A percentile compares a stretch with the other conserved stretches of the same genome.
phyloP scores from a whole-genome alignment of 2,888 invertebrate species.

The Disparrhopalites patrizii region DNA sequence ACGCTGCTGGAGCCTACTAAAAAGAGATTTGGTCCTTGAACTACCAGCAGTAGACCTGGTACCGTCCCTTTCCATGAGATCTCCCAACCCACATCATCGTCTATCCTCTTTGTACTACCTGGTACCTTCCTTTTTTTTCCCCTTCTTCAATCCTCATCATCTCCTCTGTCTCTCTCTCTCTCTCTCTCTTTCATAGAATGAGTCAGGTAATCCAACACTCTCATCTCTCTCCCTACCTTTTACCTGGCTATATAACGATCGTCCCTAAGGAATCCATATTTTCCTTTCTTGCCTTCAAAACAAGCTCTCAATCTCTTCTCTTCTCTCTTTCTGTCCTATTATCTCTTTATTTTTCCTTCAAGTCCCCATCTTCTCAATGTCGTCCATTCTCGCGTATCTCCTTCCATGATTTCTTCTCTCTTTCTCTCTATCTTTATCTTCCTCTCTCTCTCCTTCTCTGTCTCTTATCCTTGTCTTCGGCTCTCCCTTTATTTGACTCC shows the following conservation, averaged over 20 bases:
- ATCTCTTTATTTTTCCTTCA: not conserved
- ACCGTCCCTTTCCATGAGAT: slow-evolving; percentile 17
- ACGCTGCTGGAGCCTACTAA: slow-evolving; percentile 47
- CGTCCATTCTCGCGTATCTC: too few species aligned
- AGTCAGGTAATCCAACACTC: slow-evolving; percentile 5
- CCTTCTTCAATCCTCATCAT: too few species aligned
- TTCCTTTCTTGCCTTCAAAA: too few species aligned
- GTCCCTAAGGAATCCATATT: too few species aligned
- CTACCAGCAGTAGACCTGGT: slow-evolving; percentile 34
- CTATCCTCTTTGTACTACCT: slow-evolving; percentile 17
- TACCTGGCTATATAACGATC: too few species aligned
- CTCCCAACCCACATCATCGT: slow-evolving; percentile 26
- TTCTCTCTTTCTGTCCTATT: not conserved
- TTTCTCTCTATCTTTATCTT: too few species aligned
- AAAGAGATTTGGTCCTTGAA: slow-evolving; percentile 48
- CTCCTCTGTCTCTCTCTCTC: slow-evolving; percentile 2
- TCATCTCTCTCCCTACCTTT: not conserved
- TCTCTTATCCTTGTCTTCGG: too few species aligned
- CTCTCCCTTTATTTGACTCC: too few species aligned
- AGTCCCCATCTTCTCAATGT: not conserved
- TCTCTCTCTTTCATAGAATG: not conserved
- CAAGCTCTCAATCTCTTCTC: not conserved
- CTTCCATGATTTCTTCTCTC: too few species aligned
- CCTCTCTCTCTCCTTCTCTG: too few species aligned
- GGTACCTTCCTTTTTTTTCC: slow-evolving; percentile 15